Percentiles rank a stretch among this genome's conserved stretches.
Evolutionary conservation across 2,797 vertebrate species (phyloP).

Genomic region (Labroides dimidiatus): DNA sequence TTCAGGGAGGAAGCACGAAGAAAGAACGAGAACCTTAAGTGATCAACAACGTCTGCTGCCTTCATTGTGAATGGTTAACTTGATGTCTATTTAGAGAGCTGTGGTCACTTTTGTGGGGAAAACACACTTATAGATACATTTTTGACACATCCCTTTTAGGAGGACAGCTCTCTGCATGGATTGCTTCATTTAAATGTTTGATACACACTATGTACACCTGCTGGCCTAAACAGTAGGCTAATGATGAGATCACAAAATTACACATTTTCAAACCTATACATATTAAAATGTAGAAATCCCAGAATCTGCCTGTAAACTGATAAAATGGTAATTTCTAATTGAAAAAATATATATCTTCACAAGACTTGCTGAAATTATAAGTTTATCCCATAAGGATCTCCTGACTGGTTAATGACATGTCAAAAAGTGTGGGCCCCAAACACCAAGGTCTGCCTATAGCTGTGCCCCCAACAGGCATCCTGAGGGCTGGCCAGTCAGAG

Average conservation of each 20-base stretch:
- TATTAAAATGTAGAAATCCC: no score
- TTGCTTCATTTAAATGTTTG: not conserved
- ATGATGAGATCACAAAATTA: not conserved
- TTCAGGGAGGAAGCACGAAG: slow-evolving; percentile 38
- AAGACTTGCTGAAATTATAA: no score
- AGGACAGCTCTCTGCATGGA: not conserved
- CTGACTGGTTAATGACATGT: no score
- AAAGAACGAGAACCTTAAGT: slow-evolving; percentile 26
- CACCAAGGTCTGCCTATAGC: no score
- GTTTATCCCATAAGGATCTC: no score
- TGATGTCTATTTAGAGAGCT: slow-evolving; percentile 33
- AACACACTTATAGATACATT: slow-evolving; percentile 28
- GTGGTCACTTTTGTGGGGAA: slow-evolving; percentile 30
- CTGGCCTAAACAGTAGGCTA: not conserved
- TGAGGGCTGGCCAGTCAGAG: no score
- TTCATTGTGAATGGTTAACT: slow-evolving; percentile 31
- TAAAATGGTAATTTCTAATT: no score
- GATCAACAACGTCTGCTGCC: slow-evolving; percentile 35
- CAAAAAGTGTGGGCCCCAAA: no score
- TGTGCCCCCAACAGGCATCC: no score
- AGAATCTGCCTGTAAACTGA: no score
- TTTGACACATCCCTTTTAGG: not conserved
- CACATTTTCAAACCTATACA: not conserved
- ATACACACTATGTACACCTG: slow-evolving; percentile 4
- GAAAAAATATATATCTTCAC: no score